These are phyloP conservation scores for Lophotriccus pileatus DNA, from an alignment of 2,797 vertebrate genomes.

Conservation along the genomic window DNA sequence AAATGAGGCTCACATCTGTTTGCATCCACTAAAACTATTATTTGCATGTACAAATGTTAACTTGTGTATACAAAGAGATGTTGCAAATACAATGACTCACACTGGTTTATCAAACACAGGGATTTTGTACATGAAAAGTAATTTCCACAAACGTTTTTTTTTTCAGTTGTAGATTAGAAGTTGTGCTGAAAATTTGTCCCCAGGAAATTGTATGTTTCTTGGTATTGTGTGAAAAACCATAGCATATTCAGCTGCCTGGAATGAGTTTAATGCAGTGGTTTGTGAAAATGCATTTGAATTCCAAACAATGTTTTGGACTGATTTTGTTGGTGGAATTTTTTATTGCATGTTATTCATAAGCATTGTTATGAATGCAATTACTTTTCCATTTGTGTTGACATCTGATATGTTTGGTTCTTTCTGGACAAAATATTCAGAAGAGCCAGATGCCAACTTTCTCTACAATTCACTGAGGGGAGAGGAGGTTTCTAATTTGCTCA, in stretches of 20 bases:
- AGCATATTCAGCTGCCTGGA: not conserved
- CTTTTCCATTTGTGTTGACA: not conserved
- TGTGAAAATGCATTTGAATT: constrained; percentile 12
- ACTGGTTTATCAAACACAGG: not conserved
- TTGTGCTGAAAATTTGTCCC: not conserved
- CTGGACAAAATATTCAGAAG: not conserved
- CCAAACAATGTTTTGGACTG: not conserved
- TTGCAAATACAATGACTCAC: not conserved
- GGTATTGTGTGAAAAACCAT: not conserved
- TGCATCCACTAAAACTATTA: not conserved
- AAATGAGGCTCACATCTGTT: constrained; percentile 62
- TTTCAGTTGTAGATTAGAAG: not conserved
- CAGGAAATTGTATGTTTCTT: not conserved
- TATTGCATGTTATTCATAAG: not conserved
- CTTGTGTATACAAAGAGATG: not conserved
- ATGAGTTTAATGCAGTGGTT: not conserved
- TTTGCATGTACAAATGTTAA: constrained; percentile 11
- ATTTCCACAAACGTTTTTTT: not conserved
- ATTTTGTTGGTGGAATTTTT: not conserved
- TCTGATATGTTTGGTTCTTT: constrained; percentile 18
- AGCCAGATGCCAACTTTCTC: not conserved
- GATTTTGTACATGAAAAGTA: not conserved
- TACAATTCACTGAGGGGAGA: not conserved
- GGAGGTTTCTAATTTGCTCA: not conserved
- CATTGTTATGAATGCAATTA: not conserved